These are phyloP conservation scores for Nebria ingens DNA, from an alignment of 1,140 invertebrate species.

Conservation along the genomic window DNA sequence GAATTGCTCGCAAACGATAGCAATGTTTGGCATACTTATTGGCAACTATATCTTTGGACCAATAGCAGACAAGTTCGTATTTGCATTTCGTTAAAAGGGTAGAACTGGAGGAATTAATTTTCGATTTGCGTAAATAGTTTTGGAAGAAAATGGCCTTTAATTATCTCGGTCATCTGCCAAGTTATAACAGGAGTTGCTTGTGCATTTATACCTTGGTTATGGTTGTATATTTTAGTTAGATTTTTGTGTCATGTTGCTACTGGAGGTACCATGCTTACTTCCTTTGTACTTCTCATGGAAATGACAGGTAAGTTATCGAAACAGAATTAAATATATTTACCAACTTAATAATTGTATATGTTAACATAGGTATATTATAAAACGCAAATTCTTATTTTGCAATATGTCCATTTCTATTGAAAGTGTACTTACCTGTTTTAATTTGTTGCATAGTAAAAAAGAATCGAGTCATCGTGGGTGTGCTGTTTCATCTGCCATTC, in stretches of 20 bases:
- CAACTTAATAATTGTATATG: neutral
- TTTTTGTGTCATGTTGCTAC: neutral
- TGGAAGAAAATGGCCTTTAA: neutral
- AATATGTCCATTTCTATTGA: neutral
- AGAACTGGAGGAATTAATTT: too few relatives aligned
- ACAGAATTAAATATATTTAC: too few relatives aligned
- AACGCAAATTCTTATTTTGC: too few relatives aligned
- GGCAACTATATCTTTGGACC: neutral
- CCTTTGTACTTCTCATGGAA: neutral
- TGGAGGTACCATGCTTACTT: neutral
- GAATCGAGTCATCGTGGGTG: constrained; percentile 34
- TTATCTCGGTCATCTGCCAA: neutral
- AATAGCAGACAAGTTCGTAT: neutral
- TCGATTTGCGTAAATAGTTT: too few relatives aligned
- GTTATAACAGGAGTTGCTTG: neutral
- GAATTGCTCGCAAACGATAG: constrained; percentile 34
- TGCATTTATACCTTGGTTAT: neutral
- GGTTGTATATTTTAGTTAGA: neutral
- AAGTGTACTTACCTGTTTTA: too few relatives aligned
- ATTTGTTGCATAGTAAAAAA: constrained; percentile 14
- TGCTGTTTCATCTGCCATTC: constrained; percentile 40
- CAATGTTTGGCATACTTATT: constrained; percentile 12
- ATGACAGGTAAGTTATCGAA: neutral
- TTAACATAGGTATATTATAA: too few relatives aligned
- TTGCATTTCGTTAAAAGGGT: too few relatives aligned